Conservation (phyloP, 2,888 invertebrate species). For the Drosophila nigricruria region DNA sequence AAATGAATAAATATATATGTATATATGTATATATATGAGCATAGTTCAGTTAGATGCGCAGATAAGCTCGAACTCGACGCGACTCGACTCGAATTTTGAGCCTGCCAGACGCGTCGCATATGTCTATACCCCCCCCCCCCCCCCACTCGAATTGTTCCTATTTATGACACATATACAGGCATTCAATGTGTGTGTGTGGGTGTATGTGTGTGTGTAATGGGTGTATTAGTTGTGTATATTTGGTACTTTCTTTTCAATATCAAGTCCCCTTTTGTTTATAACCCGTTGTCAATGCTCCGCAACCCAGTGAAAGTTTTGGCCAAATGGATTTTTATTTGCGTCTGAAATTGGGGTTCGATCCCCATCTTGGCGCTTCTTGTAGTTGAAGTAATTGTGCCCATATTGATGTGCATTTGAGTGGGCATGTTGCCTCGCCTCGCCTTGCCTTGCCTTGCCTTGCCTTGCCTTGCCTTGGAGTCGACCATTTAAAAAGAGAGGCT, state of each 20-base stretch:
- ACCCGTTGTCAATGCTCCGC: conserved; percentile 45
- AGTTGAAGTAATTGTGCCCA: conserved; percentile 52
- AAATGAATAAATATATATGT: conserved; percentile 4
- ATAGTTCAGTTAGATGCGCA: conserved; percentile 57
- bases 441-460: not conserved
- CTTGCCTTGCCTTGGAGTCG: not conserved
- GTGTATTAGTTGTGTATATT: conserved; percentile 34
- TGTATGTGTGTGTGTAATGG: conserved; percentile 27
- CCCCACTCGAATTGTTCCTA: conserved; percentile 9
- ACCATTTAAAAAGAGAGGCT: conserved; percentile 23
- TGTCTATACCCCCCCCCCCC: conserved; percentile 38
- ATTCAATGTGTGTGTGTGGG: conserved; percentile 24
- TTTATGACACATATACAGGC: conserved; percentile 46
- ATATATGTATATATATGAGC: conserved; percentile 8
- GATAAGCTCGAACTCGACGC: conserved; percentile 51
- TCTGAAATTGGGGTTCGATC: conserved; percentile 24
- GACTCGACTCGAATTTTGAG: conserved; percentile 31
- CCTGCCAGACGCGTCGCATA: conserved; percentile 65
- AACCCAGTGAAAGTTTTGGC: conserved; percentile 17
- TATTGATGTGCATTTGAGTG: conserved; percentile 50
- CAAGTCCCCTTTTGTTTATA: conserved; percentile 55
- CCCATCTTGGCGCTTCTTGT: conserved; percentile 6
- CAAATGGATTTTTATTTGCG: conserved; percentile 40
- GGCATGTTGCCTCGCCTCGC: conserved; percentile 14
- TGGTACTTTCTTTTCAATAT: conserved; percentile 62